These are phyloP conservation scores for Notiomystis cincta DNA, from an alignment of 2,113 vertebrate species.

Conservation along the genomic window DNA sequence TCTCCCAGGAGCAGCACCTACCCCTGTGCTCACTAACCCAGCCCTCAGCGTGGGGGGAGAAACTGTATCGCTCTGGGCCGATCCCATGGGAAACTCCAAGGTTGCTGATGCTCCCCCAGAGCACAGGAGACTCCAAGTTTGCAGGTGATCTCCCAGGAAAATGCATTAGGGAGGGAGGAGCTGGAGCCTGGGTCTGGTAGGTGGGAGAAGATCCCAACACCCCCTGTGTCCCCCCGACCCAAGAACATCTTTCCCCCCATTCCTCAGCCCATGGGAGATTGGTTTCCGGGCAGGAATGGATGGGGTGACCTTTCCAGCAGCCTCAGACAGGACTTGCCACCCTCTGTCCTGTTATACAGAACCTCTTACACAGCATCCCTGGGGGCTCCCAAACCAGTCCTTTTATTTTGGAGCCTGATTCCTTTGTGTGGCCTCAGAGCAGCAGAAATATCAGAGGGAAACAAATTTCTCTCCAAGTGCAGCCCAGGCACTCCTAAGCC, in stretches of 20 bases:
- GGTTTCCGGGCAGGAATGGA: neutral
- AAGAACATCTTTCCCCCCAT: neutral
- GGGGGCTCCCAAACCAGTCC: neutral
- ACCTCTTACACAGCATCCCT: neutral
- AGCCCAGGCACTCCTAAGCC: neutral
- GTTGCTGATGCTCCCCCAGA: neutral
- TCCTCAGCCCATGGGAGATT: neutral
- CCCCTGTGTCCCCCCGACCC: neutral
- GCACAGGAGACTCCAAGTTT: neutral
- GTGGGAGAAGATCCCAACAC: fast-evolving
- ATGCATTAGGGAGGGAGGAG: neutral
- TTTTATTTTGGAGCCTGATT: neutral
- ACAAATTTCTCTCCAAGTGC: neutral
- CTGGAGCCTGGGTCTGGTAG: neutral
- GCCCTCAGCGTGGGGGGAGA: neutral
- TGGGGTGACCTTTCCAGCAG: neutral
- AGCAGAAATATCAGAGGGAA: neutral
- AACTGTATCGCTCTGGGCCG: too few species aligned
- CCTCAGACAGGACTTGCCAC: neutral
- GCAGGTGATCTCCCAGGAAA: neutral
- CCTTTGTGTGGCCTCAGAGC: neutral
- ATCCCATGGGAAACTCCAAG: neutral
- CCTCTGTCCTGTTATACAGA: neutral
- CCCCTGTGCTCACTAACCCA: neutral
- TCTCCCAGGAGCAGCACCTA: neutral